Evolutionary conservation across 2,113 vertebrate genomes (phyloP).

Genomic region (Pitta sordida): DNA sequence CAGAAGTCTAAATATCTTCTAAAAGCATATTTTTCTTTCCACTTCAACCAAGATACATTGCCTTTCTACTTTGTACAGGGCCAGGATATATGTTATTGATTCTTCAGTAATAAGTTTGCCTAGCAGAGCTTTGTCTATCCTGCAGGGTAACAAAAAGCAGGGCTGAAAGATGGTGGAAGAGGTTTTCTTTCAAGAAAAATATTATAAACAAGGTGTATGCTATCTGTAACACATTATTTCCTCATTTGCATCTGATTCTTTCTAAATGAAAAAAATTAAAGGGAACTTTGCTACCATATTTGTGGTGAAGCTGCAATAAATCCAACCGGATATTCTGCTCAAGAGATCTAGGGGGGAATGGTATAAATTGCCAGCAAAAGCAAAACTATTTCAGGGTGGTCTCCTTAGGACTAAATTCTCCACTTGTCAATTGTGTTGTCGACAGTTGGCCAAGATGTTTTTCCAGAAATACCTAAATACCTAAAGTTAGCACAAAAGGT

Average conservation of each 20-base stretch:
- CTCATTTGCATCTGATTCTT: neutral
- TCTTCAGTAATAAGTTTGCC: neutral
- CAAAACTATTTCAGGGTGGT: constrained; percentile 53
- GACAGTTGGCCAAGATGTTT: constrained; percentile 34
- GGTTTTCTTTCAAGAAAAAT: neutral
- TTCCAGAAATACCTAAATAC: constrained; percentile 4
- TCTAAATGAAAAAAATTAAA: constrained; percentile 3
- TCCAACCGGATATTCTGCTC: constrained; percentile 33
- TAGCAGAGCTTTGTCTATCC: neutral
- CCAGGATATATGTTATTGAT: neutral
- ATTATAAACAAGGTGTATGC: neutral
- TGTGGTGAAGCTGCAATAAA: constrained; percentile 44
- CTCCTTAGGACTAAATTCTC: neutral
- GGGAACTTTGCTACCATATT: neutral
- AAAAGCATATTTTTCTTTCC: constrained; percentile 14
- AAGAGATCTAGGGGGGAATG: neutral
- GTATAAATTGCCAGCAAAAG: constrained; percentile 49
- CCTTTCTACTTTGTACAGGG: neutral
- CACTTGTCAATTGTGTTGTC: constrained; percentile 33
- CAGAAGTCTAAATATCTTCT: neutral
- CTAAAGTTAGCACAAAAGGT: constrained; percentile 45
- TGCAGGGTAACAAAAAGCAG: neutral
- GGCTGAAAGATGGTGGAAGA: neutral
- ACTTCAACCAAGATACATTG: neutral
- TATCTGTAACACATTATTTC: constrained; percentile 32